Conservation (phyloP, 1,140 invertebrate genomes). For the Anagrus nilaparvatae region DNA sequence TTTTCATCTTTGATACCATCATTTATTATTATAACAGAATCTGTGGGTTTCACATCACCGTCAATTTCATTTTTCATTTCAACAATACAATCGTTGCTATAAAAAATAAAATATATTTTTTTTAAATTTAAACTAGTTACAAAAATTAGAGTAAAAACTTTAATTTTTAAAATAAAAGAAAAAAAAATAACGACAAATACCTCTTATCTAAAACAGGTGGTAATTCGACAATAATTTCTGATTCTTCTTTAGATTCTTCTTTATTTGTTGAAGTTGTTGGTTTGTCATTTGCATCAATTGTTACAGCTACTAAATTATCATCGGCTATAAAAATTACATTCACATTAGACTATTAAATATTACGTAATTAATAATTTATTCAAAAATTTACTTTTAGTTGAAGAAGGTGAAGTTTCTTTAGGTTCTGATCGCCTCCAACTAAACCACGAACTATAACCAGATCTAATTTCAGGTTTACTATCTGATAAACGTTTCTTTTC, state of each 20-base stretch:
- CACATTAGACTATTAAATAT: background rate
- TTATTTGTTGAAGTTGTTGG: constrained; percentile 15
- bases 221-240: constrained; percentile 11
- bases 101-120: too few species aligned
- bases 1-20: too few species aligned
- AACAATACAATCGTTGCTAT: too few species aligned
- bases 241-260: constrained; percentile 17
- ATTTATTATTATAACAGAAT: too few species aligned
- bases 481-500: constrained; percentile 28
- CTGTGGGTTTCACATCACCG: too few species aligned
- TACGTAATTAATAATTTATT: background rate
- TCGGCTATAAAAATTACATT: background rate
- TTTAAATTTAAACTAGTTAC: too few species aligned
- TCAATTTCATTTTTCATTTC: too few species aligned
- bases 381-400: constrained; percentile 10
- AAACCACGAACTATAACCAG: constrained; percentile 48
- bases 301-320: constrained; percentile 16
- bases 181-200: background rate
- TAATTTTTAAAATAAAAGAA: constrained; percentile 1
- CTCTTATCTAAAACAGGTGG: constrained; percentile 2
- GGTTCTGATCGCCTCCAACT: constrained; percentile 45
- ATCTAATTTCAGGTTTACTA: constrained; percentile 32
- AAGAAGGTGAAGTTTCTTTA: constrained; percentile 24
- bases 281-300: too few species aligned
- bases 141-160: constrained; percentile 6